Conservation (phyloP, 2,888 invertebrate species). For the Scaptomyza reducta region DNA sequence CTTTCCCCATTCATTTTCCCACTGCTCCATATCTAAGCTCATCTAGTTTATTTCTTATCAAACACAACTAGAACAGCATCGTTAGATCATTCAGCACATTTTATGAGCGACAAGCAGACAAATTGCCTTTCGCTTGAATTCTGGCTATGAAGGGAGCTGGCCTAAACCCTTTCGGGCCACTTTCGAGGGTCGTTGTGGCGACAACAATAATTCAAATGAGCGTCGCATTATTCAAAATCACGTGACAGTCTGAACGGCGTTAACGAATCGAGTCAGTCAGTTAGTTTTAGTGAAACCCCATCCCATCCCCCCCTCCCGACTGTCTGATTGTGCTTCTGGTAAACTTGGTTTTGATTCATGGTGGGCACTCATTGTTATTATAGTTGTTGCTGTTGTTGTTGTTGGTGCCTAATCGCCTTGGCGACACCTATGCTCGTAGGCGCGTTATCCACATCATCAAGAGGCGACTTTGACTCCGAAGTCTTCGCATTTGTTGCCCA, state of each 20-base stretch:
- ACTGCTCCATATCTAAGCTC: conserved; percentile 8
- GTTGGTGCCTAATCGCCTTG: conserved; percentile 69
- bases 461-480: conserved; percentile 21
- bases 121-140: conserved; percentile 48
- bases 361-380: conserved; percentile 47
- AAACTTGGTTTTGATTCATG: conserved; percentile 71
- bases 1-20: not conserved
- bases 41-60: conserved; percentile 45
- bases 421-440: conserved; percentile 76
- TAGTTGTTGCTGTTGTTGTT: conserved; percentile 33
- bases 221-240: conserved; percentile 73
- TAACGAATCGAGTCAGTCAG: conserved; percentile 63
- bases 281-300: conserved; percentile 7
- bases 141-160: conserved; percentile 28
- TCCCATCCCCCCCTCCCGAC: not conserved
- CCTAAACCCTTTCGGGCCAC: conserved; percentile 46
- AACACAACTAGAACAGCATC: conserved; percentile 16
- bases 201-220: conserved; percentile 77
- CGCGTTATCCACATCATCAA: conserved; percentile 68
- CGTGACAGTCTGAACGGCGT: conserved; percentile 61
- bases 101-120: conserved; percentile 33
- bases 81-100: conserved; percentile 37
- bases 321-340: conserved; percentile 20
- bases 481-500: conserved; percentile 19
- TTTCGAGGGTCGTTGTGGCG: conserved; percentile 44